Conservation (phyloP, 2,113 vertebrate genomes). For the Epinephelus fuscoguttatus region DNA sequence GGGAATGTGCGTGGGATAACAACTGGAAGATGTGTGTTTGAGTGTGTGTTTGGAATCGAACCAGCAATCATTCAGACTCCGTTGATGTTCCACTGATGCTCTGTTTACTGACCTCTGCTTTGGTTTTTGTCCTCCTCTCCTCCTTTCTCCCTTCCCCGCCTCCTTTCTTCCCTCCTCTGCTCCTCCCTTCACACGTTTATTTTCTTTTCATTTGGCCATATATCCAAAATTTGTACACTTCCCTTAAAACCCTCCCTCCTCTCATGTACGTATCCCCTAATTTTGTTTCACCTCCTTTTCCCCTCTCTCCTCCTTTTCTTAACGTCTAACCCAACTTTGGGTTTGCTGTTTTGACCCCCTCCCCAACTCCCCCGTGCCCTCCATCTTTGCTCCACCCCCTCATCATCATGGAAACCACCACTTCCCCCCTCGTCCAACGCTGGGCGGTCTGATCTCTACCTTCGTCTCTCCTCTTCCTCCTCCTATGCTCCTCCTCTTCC, state of each 20-base stretch:
- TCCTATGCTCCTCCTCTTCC: constrained; percentile 92
- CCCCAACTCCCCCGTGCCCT: constrained; percentile 33
- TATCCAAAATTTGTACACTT: constrained; percentile 23
- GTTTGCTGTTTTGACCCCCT: constrained; percentile 65
- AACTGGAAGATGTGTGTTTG: constrained; percentile 21
- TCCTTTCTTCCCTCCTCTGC: constrained; percentile 57
- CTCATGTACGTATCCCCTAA: constrained; percentile 16
- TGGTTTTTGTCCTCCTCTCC: constrained; percentile 80
- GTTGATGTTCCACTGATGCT: constrained; percentile 83
- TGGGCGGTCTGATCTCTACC: constrained; percentile 99
- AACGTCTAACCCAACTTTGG: constrained; percentile 52
- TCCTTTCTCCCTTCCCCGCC: constrained; percentile 59
- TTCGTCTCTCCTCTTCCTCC: constrained; percentile 95
- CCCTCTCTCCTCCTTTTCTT: constrained; percentile 17
- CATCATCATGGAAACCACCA: constrained; percentile 96
- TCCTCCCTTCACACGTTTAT: constrained; percentile 50
- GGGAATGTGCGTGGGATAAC: constrained; percentile 44
- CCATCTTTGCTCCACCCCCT: constrained; percentile 73
- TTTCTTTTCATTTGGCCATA: constrained; percentile 44
- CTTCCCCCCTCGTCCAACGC: constrained; percentile 98
- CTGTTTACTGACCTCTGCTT: constrained; percentile 85
- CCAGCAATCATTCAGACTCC: constrained; percentile 77
- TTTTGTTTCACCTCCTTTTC: constrained; percentile 21
- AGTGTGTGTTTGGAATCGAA: constrained; percentile 44
- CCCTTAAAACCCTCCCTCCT: not conserved